These are phyloP conservation scores for Rafetus swinhoei DNA, from an alignment of 2,113 vertebrate species.

Conservation along the genomic window DNA sequence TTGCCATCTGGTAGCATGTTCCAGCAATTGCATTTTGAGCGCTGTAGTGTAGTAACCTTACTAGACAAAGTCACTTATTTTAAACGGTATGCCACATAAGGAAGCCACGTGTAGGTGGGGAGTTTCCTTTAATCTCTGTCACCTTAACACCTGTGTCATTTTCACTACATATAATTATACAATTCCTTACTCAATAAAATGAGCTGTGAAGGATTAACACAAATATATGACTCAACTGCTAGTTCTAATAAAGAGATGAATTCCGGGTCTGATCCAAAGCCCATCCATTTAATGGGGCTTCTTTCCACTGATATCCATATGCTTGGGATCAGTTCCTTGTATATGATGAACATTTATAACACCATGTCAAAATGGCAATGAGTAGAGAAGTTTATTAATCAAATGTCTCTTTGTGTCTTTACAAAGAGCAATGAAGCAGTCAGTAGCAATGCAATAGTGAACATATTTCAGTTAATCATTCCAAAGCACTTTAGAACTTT, in stretches of 20 bases:
- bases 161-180: not conserved
- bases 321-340: not conserved
- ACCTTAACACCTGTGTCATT: constrained; percentile 35
- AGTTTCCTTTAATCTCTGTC: constrained; percentile 60
- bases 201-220: not conserved
- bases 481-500: not conserved
- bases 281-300: constrained; percentile 10
- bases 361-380: fast-evolving
- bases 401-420: not conserved
- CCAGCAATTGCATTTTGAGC: constrained; percentile 5
- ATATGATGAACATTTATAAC: not conserved
- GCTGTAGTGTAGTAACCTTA: not conserved
- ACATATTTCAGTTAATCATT: not conserved
- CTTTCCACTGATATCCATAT: fast-evolving
- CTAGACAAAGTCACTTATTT: constrained; percentile 33
- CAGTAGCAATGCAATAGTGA: not conserved
- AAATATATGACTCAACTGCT: constrained; percentile 14
- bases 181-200: not conserved
- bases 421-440: not conserved
- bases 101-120: constrained; percentile 49
- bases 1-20: not conserved
- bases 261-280: fast-evolving
- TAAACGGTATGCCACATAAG: constrained; percentile 38
- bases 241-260: not conserved
- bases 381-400: not conserved